These are phyloP conservation scores for Nesidiocoris tenuis DNA, from an alignment of 2,888 invertebrate species.

Conservation along the genomic window DNA sequence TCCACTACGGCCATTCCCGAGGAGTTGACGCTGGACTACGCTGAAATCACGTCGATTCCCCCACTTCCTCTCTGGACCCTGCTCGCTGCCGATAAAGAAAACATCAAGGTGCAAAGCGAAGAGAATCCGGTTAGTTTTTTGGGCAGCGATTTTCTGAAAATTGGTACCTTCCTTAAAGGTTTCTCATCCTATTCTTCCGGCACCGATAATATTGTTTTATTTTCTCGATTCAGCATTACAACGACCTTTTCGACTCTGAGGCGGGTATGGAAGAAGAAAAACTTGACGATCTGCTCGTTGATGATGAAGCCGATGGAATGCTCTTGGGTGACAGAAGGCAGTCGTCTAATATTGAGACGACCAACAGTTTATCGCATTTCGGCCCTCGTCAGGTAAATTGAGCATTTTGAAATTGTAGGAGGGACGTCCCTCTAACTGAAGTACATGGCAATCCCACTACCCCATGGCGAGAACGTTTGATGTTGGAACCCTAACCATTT, in stretches of 20 bases:
- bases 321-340: slow-evolving; percentile 65
- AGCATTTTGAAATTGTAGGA: too few species aligned
- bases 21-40: slow-evolving; percentile 86
- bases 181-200: neutral
- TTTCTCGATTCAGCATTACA: slow-evolving; percentile 68
- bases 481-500: too few species aligned
- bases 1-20: slow-evolving; percentile 77
- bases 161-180: neutral
- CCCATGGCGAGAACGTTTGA: too few species aligned
- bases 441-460: too few species aligned
- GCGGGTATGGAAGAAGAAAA: slow-evolving; percentile 73
- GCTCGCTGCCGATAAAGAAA: slow-evolving; percentile 89
- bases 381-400: slow-evolving; percentile 74
- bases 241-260: slow-evolving; percentile 83
- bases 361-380: slow-evolving; percentile 74
- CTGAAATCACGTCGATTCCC: slow-evolving; percentile 96
- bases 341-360: slow-evolving; percentile 68
- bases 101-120: slow-evolving; percentile 54
- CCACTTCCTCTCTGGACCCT: slow-evolving; percentile 96
- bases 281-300: slow-evolving; percentile 74
- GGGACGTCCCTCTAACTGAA: too few species aligned
- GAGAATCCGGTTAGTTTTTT: slow-evolving; percentile 53
- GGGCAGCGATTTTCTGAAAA: neutral
- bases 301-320: slow-evolving; percentile 63
- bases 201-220: neutral